These are phyloP conservation scores for Pteromalus puparum DNA, from an alignment of 1,140 invertebrate species.

Conservation along the genomic window DNA sequence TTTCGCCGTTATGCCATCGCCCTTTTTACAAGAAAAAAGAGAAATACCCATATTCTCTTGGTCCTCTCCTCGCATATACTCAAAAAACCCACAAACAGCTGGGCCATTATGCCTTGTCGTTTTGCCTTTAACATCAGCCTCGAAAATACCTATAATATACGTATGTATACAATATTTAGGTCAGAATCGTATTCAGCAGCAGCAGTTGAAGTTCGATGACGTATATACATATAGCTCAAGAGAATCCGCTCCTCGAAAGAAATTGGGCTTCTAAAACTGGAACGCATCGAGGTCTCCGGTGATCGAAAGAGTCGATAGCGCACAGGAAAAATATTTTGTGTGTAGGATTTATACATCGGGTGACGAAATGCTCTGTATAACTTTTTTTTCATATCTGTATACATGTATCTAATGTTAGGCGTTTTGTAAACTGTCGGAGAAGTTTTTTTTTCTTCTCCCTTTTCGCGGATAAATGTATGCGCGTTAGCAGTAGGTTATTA, in stretches of 20 bases:
- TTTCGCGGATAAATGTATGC: too few relatives aligned
- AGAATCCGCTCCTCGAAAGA: conserved; percentile 16
- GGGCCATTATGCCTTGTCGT: not conserved
- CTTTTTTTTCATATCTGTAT: too few relatives aligned
- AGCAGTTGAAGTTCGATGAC: not conserved
- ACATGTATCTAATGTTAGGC: too few relatives aligned
- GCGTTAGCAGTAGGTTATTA: too few relatives aligned
- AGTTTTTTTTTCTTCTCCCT: not conserved
- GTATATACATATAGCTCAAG: not conserved
- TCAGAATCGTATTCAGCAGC: not conserved
- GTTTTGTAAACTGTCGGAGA: too few relatives aligned
- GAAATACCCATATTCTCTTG: too few relatives aligned
- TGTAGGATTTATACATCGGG: not conserved
- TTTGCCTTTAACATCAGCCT: not conserved
- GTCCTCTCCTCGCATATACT: not conserved
- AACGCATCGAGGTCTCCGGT: conserved; percentile 19
- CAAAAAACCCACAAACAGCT: not conserved
- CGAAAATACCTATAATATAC: not conserved
- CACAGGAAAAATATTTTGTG: not conserved
- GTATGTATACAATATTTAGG: not conserved
- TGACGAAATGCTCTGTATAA: too few relatives aligned
- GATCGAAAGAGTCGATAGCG: not conserved
- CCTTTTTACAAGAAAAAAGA: not conserved
- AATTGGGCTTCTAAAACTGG: conserved; percentile 30
- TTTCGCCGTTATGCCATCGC: not conserved